phyloP scores from a whole-genome alignment of 2,113 vertebrate species.

The Carettochelys insculpta region DNA sequence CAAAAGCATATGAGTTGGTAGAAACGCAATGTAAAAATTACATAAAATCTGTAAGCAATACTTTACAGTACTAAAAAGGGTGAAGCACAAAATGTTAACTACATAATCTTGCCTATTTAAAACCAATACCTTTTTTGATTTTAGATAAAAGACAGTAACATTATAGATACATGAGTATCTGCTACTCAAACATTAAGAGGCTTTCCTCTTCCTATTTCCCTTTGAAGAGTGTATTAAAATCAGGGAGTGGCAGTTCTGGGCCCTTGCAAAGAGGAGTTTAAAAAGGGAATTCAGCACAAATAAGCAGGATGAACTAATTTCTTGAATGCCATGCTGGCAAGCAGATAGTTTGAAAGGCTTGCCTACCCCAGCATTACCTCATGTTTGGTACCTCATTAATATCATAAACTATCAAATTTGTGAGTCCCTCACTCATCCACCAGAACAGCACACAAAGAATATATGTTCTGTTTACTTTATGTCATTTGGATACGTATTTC shows the following conservation, averaged over 20 bases:
- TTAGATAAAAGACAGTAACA: neutral
- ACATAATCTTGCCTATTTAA: neutral
- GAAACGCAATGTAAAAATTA: neutral
- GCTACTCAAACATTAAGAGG: neutral
- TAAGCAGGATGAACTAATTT: neutral
- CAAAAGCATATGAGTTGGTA: neutral
- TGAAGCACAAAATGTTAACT: neutral
- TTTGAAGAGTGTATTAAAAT: neutral
- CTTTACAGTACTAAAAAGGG: rapidly evolving
- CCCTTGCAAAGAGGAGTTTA: neutral
- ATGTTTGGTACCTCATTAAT: slow-evolving; percentile 36
- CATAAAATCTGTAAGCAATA: neutral
- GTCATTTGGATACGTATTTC: slow-evolving; percentile 41
- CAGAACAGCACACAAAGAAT: neutral
- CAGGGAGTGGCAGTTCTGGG: neutral
- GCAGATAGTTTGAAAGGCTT: neutral
- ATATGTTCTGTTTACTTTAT: neutral
- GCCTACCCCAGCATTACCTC: neutral
- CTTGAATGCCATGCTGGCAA: neutral
- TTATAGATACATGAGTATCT: neutral
- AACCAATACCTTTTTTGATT: neutral
- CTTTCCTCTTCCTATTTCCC: neutral
- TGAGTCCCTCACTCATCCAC: slow-evolving; percentile 39
- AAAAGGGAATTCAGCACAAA: neutral
- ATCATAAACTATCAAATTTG: neutral